Evolutionary conservation across 2,113 vertebrate genomes (phyloP).

Genomic region (Amphiprion percula): DNA sequence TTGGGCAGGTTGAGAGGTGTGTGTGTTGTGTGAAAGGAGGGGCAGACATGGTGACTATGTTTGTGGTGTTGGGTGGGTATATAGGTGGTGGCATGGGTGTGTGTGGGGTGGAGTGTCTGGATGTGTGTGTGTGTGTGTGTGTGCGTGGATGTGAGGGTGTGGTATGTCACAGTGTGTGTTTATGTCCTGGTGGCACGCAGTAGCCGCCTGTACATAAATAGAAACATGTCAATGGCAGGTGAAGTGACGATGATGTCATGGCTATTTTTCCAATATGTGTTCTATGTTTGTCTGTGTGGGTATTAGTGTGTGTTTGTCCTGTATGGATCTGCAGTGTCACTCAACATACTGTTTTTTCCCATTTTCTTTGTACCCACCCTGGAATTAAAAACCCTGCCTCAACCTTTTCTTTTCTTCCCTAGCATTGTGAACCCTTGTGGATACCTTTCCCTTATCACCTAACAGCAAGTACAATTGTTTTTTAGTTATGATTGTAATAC

Average conservation of each 20-base stretch:
- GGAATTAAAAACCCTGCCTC: not conserved
- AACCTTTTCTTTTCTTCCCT: not conserved
- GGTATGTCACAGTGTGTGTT: constrained; percentile 75
- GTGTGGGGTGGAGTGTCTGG: constrained; percentile 49
- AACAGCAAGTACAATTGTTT: too few relatives aligned
- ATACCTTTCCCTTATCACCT: not conserved
- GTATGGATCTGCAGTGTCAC: constrained; percentile 60
- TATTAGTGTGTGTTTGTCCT: constrained; percentile 6
- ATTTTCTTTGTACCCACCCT: constrained; percentile 3
- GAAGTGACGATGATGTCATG: constrained; percentile 81
- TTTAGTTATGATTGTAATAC: too few relatives aligned
- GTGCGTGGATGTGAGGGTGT: constrained; percentile 57
- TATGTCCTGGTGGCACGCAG: constrained; percentile 68
- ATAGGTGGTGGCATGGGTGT: constrained; percentile 62
- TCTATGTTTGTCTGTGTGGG: constrained; percentile 31
- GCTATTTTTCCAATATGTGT: constrained; percentile 70
- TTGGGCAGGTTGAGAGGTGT: constrained; percentile 47
- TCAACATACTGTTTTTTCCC: constrained; percentile 35
- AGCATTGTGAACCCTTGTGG: not conserved
- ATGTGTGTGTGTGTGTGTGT: constrained; percentile 42
- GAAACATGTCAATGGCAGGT: constrained; percentile 62
- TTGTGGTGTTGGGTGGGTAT: constrained; percentile 61
- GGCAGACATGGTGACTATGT: constrained; percentile 61
- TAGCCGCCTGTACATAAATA: constrained; percentile 72
- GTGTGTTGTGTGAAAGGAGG: constrained; percentile 45